Evolutionary conservation across 2,113 vertebrate species (phyloP).

Genomic region (Labeo rohita): DNA sequence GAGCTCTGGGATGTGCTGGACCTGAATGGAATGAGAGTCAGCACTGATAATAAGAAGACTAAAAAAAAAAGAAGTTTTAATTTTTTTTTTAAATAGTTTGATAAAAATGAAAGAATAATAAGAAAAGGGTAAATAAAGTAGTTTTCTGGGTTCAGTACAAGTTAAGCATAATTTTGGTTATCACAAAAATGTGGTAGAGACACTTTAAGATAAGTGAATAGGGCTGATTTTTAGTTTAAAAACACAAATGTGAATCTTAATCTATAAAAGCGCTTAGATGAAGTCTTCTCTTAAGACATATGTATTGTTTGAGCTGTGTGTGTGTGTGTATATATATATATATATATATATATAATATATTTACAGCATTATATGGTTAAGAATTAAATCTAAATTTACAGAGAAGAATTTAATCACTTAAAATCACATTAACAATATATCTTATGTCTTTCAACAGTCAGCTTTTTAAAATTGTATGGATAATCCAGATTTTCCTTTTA

Average conservation of each 20-base stretch:
- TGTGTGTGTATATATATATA: too few species aligned
- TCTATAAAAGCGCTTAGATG: not conserved
- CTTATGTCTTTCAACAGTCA: not conserved
- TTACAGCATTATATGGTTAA: not conserved
- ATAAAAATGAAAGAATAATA: not conserved
- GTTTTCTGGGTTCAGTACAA: not conserved
- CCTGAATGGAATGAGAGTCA: slow-evolving; percentile 15
- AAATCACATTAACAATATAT: not conserved
- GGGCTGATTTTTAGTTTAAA: not conserved
- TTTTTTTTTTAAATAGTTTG: not conserved
- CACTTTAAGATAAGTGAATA: not conserved
- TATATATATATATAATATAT: too few species aligned
- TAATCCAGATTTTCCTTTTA: not conserved
- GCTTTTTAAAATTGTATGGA: not conserved
- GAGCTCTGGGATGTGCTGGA: not conserved
- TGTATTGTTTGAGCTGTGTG: not conserved
- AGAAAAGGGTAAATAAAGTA: not conserved
- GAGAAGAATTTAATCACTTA: not conserved
- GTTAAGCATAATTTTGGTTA: not conserved
- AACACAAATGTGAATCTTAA: not conserved
- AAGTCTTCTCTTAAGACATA: not conserved
- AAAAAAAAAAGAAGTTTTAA: not conserved
- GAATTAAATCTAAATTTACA: not conserved
- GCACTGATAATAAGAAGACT: not conserved
- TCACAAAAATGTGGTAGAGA: not conserved